Conservation (phyloP, 2,888 invertebrate genomes). For the Disparrhopalites patrizii region DNA sequence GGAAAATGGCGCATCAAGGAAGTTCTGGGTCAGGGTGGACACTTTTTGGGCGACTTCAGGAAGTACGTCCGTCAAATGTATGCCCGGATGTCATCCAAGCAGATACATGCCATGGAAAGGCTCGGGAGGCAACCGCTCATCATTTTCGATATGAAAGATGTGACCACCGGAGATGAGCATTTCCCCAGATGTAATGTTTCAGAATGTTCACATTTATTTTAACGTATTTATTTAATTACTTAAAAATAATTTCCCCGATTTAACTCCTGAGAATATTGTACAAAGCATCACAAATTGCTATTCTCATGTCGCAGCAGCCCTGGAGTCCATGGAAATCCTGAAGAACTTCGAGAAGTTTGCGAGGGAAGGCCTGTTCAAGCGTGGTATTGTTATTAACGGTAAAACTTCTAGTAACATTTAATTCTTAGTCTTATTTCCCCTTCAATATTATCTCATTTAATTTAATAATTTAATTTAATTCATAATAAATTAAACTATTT, state of each 20-base stretch:
- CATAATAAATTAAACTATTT: background rate
- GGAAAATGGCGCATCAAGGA: background rate
- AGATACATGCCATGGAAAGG: background rate
- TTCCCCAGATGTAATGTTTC: too few species aligned
- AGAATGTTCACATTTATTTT: too few species aligned
- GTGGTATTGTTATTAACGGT: background rate
- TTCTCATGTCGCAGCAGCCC: too few species aligned
- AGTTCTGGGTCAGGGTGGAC: background rate
- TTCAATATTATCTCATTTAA: background rate
- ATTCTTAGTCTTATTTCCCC: background rate
- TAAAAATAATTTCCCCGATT: too few species aligned
- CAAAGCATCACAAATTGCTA: too few species aligned
- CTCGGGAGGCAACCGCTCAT: background rate
- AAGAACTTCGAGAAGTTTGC: background rate
- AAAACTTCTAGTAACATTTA: background rate
- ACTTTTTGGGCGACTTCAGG: background rate
- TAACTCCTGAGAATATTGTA: too few species aligned
- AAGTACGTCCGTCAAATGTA: background rate
- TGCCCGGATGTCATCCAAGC: background rate
- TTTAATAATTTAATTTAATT: background rate
- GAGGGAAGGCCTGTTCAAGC: background rate
- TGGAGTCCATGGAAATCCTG: background rate
- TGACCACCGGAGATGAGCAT: too few species aligned
- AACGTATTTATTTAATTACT: too few species aligned
- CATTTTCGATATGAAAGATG: conserved; percentile 4